These are phyloP conservation scores for Neodon shergylaensis DNA, from an alignment of 2,113 vertebrate genomes.

Conservation along the genomic window DNA sequence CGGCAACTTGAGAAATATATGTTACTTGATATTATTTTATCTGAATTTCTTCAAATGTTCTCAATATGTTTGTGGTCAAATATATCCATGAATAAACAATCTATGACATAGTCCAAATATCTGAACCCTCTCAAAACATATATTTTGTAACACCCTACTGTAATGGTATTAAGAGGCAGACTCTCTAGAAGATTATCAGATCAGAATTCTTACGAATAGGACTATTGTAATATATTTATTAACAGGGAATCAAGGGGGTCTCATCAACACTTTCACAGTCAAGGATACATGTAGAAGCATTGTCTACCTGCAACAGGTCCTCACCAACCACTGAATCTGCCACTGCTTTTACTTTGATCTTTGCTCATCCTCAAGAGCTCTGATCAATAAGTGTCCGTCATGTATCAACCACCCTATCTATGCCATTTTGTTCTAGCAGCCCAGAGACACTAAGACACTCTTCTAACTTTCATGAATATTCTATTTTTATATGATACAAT, in stretches of 20 bases:
- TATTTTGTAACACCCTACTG: not conserved
- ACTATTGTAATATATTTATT: not conserved
- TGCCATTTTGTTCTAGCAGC: not conserved
- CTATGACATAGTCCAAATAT: not conserved
- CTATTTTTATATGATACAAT: not conserved
- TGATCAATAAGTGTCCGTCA: not conserved
- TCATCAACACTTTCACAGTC: not conserved
- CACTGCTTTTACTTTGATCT: not conserved
- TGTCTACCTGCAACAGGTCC: not conserved
- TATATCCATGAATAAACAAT: not conserved
- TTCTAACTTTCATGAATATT: not conserved
- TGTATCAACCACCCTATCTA: not conserved
- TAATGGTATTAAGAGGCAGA: not conserved
- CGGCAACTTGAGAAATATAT: constrained; percentile 2
- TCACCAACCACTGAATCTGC: not conserved
- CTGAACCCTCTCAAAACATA: not conserved
- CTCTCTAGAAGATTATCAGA: not conserved
- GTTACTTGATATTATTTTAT: constrained; percentile 12
- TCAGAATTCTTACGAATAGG: not conserved
- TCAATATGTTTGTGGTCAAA: not conserved
- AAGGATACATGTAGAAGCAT: not conserved
- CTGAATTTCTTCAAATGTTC: not conserved
- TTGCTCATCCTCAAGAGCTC: not conserved
- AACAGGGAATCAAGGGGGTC: too few relatives aligned
- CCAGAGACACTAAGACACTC: not conserved